Percentiles rank a stretch among this genome's conserved stretches.
Conservation (phyloP, 1,140 invertebrate species). For the Listronotus oregonensis region DNA sequence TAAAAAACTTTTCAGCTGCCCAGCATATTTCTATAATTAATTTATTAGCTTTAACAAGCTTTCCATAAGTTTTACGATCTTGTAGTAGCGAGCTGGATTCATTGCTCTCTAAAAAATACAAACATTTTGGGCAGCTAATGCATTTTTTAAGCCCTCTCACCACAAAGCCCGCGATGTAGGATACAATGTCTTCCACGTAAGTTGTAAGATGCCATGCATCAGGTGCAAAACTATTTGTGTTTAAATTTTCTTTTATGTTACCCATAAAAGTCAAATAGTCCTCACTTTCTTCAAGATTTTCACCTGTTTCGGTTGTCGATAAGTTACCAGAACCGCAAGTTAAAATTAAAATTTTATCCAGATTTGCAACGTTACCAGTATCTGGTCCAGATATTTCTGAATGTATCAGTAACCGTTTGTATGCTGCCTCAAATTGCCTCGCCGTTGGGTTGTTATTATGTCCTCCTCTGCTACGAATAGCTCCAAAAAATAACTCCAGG, state of each 20-base stretch:
- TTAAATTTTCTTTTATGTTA: slow-evolving; percentile 20
- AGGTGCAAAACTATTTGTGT: not conserved
- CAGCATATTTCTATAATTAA: too few species aligned
- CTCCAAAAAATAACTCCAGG: slow-evolving; percentile 54
- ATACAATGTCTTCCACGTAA: slow-evolving; percentile 30
- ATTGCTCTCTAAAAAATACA: too few species aligned
- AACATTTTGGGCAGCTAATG: slow-evolving; percentile 12
- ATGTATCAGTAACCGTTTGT: slow-evolving; percentile 34
- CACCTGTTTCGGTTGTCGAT: not conserved
- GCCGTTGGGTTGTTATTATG: slow-evolving; percentile 53
- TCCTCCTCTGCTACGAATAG: slow-evolving; percentile 46
- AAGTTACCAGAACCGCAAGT: too few species aligned
- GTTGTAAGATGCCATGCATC: slow-evolving; percentile 24
- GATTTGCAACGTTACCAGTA: not conserved
- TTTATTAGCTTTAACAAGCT: too few species aligned
- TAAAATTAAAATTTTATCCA: not conserved
- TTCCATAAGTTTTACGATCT: too few species aligned
- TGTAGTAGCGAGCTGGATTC: too few species aligned
- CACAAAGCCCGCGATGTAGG: slow-evolving; percentile 35
- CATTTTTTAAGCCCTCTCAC: slow-evolving; percentile 30
- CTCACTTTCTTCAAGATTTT: slow-evolving; percentile 9
- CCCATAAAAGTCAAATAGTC: not conserved
- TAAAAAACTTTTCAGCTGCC: too few species aligned
- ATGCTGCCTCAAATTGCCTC: slow-evolving; percentile 46
- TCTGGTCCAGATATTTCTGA: not conserved